Percentiles rank a stretch among this genome's conserved stretches.
These are phyloP conservation scores for Fukomys damarensis DNA, from an alignment of 2,113 vertebrate genomes.

Conservation along the genomic window DNA sequence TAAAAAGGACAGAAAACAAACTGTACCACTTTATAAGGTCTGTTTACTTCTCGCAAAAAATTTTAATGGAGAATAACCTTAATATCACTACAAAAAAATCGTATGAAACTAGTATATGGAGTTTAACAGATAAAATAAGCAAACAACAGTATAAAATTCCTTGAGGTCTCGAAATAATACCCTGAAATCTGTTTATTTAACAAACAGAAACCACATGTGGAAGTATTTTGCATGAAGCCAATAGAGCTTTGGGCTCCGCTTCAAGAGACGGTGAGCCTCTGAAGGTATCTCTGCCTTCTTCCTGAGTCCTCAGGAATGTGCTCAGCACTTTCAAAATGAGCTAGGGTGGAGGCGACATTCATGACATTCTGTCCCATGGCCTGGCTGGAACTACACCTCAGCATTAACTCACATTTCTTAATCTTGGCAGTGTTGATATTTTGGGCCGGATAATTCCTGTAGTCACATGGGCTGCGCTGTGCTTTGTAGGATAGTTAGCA, in stretches of 20 bases:
- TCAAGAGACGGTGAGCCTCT: background rate
- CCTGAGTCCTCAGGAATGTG: background rate
- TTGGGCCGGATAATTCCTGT: background rate
- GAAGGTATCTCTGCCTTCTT: background rate
- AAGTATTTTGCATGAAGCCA: background rate
- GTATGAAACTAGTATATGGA: background rate
- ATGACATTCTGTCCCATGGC: background rate
- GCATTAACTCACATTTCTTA: background rate
- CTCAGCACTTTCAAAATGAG: background rate
- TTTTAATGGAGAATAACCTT: conserved; percentile 1
- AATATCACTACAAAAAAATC: background rate
- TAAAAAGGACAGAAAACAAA: conserved; percentile 22
- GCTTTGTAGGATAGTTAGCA: background rate
- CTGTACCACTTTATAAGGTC: background rate
- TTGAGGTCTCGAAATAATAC: background rate
- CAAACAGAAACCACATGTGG: background rate
- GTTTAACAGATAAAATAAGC: background rate
- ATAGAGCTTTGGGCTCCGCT: background rate
- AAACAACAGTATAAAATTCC: background rate
- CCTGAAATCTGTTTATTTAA: conserved; percentile 25
- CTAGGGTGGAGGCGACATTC: background rate
- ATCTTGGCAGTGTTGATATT: background rate
- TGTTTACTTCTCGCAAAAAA: background rate
- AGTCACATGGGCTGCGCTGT: no score
- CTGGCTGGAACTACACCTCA: background rate